Base-by-base conservation (phyloP, 1,140 invertebrate species). In the Psix sp. region DNA sequence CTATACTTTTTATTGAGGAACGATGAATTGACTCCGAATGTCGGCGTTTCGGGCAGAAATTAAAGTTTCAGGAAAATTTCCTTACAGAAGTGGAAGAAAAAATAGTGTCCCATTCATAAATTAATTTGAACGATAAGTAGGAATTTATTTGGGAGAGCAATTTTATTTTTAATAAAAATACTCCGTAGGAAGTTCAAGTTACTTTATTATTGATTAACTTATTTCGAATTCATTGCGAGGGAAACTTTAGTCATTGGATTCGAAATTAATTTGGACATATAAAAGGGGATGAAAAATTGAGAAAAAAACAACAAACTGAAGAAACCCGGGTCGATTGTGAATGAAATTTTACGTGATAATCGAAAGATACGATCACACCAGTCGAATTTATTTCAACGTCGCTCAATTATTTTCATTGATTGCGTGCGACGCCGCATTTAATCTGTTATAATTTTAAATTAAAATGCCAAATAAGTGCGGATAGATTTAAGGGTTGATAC, bases 401-500 rank as follows among this genome's bases (percentile, higher is more conserved):
- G 29, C 9, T 18, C 36, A 54, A 33, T 54, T 42, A 42, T 33
- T 13, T 9, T 40, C 24, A 54, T 54, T 54, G 42, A 54, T 40
- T 15, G 51, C 36, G 24, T 40, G 51, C 51, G 36, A 31, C 51
- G n/a, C 18, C 13, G 0, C 9, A 3, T 7, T 39, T 40, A 18
- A 54, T 54, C 38, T 43, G 11, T 43, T 16, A 31, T 42, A 54
- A 40, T 35, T 43, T 6, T 29, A 33, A 56, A 56, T 56, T 56
- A 56, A 6, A 10, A 7, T 29, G 7, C 7, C 26, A 2, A 29
- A 10, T 29, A 29, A 2, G 26, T 3, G 6, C 26, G 26, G n/a
- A 29, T n/a, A 7, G 6, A 29, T 29, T 29, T 7, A 7, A 29
- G n/a, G 7, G 7, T 29, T 29, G 26, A 29, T 7, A 29, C 1